Conservation (phyloP, 2,113 vertebrate genomes). For the Sula dactylatra region DNA sequence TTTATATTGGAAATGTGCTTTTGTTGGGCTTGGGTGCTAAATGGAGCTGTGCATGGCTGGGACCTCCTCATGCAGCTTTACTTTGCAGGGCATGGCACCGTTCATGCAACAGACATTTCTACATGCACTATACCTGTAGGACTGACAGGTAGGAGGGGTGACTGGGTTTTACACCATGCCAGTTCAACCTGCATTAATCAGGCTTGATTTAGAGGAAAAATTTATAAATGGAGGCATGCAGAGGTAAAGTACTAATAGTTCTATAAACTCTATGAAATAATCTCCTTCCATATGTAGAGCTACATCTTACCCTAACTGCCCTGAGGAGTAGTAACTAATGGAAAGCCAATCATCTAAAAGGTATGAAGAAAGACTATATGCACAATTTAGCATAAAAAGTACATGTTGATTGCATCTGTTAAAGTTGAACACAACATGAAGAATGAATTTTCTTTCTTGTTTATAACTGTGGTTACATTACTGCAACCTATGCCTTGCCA, state of each 20-base stretch:
- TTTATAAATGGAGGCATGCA: background rate
- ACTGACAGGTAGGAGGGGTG: background rate
- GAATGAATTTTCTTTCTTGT: background rate
- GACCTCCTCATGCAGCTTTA: background rate
- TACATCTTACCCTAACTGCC: background rate
- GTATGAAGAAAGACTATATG: background rate
- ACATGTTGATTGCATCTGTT: background rate
- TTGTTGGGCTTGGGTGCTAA: background rate
- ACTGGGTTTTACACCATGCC: background rate
- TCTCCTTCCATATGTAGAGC: background rate
- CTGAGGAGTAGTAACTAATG: background rate
- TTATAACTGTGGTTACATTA: background rate
- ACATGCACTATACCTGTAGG: background rate
- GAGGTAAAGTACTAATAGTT: background rate
- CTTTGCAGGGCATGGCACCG: background rate
- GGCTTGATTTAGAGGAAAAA: background rate
- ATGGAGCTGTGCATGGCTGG: background rate
- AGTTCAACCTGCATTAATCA: background rate
- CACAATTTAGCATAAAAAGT: background rate
- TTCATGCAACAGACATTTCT: background rate
- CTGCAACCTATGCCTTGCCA: background rate
- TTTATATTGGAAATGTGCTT: background rate
- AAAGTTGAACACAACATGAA: background rate
- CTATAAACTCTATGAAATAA: background rate
- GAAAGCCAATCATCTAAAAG: background rate